phyloP scores from a whole-genome alignment of 2,797 vertebrate species.

The Liparis tanakae region DNA sequence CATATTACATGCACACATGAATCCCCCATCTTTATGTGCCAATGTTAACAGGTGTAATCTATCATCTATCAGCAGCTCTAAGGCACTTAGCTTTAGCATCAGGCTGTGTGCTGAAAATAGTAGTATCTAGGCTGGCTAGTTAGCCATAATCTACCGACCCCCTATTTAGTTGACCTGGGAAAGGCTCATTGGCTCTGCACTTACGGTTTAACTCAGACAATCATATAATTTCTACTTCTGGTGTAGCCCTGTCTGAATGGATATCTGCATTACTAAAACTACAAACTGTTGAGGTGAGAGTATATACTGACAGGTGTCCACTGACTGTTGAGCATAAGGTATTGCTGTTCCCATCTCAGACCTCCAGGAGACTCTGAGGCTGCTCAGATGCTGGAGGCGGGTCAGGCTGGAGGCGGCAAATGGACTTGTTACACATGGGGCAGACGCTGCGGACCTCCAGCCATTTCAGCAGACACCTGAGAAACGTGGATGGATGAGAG shows the following conservation, averaged over 20 bases:
- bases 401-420: slow-evolving; percentile 79
- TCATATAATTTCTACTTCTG: slow-evolving; percentile 2
- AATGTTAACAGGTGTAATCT: neutral
- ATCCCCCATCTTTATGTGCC: neutral
- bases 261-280: slow-evolving; percentile 31
- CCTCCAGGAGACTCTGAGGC: slow-evolving; percentile 76
- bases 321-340: neutral
- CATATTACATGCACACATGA: neutral
- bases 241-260: slow-evolving; percentile 35
- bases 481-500: slow-evolving; percentile 7
- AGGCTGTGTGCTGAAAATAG: neutral
- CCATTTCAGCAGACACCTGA: slow-evolving; percentile 87
- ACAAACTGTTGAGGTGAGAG: slow-evolving; percentile 29
- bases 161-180: neutral
- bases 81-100: slow-evolving; percentile 41
- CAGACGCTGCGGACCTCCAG: slow-evolving; percentile 87
- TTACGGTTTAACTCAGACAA: neutral
- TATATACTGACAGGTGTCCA: slow-evolving; percentile 10
- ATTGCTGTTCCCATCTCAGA: slow-evolving; percentile 61
- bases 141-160: neutral
- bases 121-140: neutral
- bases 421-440: slow-evolving; percentile 88
- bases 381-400: slow-evolving; percentile 65
- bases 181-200: slow-evolving; percentile 21
- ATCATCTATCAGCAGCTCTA: slow-evolving; percentile 31